Evolutionary conservation across 2,113 vertebrate species (phyloP).

Genomic region (Ancistrus triradiatus): DNA sequence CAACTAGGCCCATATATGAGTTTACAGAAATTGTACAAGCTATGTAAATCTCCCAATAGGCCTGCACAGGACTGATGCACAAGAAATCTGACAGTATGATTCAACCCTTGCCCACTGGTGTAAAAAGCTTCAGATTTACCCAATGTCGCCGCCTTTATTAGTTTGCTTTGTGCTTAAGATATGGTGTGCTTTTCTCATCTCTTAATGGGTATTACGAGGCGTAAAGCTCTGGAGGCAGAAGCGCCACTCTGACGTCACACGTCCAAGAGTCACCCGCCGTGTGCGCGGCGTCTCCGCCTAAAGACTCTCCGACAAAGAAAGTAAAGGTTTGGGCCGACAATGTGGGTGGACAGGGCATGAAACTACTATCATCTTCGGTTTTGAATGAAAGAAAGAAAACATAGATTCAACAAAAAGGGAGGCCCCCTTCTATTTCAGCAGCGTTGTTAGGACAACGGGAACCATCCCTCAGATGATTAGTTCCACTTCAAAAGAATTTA

Average conservation of each 20-base stretch:
- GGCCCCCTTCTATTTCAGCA: slow-evolving; percentile 89
- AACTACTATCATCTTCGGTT: slow-evolving; percentile 97
- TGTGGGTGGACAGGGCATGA: slow-evolving; percentile 92
- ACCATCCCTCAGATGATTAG: slow-evolving; percentile 99
- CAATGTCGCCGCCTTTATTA: slow-evolving; percentile 57
- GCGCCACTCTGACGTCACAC: slow-evolving; percentile 67
- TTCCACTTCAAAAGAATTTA: slow-evolving; percentile 99
- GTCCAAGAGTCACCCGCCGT: slow-evolving; percentile 76
- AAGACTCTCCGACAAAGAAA: slow-evolving; percentile 67
- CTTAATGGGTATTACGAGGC: slow-evolving; percentile 64
- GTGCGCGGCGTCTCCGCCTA: slow-evolving; percentile 75
- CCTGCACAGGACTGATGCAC: too few species aligned
- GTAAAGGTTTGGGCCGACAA: slow-evolving; percentile 78
- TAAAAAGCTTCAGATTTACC: slow-evolving; percentile 14
- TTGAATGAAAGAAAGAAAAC: slow-evolving; percentile 96
- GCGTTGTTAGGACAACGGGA: slow-evolving; percentile 99
- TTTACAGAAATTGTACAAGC: too few species aligned
- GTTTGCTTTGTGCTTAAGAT: slow-evolving; percentile 56
- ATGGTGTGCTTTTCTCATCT: slow-evolving; percentile 61
- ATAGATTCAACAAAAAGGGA: slow-evolving; percentile 91
- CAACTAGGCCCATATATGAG: neutral
- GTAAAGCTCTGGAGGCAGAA: slow-evolving; percentile 63
- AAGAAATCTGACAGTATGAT: too few species aligned
- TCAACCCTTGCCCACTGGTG: too few species aligned
- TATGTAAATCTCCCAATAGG: too few species aligned